Evolutionary conservation across 2,888 invertebrate genomes (phyloP).

Genomic region (Julus scanicus): DNA sequence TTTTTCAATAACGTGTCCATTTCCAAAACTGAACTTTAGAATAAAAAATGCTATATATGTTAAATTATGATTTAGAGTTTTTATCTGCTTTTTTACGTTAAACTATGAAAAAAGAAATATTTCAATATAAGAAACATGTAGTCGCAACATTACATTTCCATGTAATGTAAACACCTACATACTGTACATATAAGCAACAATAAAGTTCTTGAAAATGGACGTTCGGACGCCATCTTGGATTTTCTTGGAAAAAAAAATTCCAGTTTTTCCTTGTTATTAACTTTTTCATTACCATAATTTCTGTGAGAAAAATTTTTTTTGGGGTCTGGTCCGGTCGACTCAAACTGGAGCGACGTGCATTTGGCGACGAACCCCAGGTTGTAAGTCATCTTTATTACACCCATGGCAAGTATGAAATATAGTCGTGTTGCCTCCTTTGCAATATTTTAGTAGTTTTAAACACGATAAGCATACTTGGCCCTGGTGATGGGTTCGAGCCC

Average conservation of each 20-base stretch:
- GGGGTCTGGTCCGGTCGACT: background rate
- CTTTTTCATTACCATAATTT: background rate
- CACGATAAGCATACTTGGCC: background rate
- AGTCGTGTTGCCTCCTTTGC: background rate
- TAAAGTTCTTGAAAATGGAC: background rate
- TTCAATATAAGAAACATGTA: too few relatives aligned
- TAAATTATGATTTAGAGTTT: too few relatives aligned
- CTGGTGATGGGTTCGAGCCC: background rate
- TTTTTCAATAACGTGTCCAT: too few relatives aligned
- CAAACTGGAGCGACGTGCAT: background rate
- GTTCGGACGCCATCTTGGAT: background rate
- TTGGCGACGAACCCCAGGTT: conserved; percentile 1
- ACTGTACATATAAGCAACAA: background rate
- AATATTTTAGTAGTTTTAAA: background rate
- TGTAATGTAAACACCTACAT: too few relatives aligned
- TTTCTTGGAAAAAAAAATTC: background rate
- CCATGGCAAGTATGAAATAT: background rate
- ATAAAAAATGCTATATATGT: too few relatives aligned
- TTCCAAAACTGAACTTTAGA: too few relatives aligned
- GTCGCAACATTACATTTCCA: too few relatives aligned
- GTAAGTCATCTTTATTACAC: conserved; percentile 17
- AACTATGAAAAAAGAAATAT: too few relatives aligned
- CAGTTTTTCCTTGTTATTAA: conserved; percentile 7
- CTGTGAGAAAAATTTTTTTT: background rate
- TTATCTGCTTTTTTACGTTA: too few relatives aligned